These are phyloP conservation scores for Lerema accius DNA, from an alignment of 1,140 invertebrate genomes.

Conservation along the genomic window DNA sequence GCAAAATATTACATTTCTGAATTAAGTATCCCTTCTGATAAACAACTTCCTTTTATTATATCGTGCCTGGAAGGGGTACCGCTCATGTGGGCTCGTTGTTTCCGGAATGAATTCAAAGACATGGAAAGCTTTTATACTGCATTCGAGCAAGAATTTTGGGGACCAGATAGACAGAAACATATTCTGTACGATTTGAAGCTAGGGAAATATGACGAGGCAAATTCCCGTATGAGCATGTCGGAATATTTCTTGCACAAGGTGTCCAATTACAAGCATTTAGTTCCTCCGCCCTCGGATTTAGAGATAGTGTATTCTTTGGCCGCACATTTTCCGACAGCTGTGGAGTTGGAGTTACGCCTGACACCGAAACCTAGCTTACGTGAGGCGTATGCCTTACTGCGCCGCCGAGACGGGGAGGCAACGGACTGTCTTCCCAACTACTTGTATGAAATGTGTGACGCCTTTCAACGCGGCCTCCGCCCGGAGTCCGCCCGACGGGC, in stretches of 20 bases:
- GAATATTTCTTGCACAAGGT: conserved; percentile 78
- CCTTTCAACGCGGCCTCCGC: conserved; percentile 66
- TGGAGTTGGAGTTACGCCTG: conserved; percentile 73
- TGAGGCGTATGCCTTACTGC: conserved; percentile 70
- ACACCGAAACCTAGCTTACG: conserved; percentile 73
- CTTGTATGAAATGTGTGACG: conserved; percentile 77
- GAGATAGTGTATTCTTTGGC: conserved; percentile 77
- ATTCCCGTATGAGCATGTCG: conserved; percentile 68
- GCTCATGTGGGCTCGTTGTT: conserved; percentile 76
- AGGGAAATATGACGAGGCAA: conserved; percentile 69
- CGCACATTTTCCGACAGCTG: conserved; percentile 72
- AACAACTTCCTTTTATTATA: conserved; percentile 69
- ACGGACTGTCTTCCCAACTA: conserved; percentile 75
- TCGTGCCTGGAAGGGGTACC: conserved; percentile 73
- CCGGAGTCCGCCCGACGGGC: conserved; percentile 59
- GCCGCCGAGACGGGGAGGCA: conserved; percentile 69
- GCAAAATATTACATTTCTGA: conserved; percentile 74
- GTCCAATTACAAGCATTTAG: conserved; percentile 71
- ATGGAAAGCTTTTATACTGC: conserved; percentile 62
- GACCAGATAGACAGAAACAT: conserved; percentile 68
- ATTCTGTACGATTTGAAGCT: conserved; percentile 76
- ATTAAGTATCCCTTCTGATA: conserved; percentile 62
- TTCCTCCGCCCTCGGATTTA: conserved; percentile 72
- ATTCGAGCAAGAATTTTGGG: conserved; percentile 76
- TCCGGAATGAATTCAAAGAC: conserved; percentile 67